Evolutionary conservation across 2,113 vertebrate species (phyloP), one percentile per base, ranked within the genome.

Genomic region (Rhinoptilus africanus): DNA sequence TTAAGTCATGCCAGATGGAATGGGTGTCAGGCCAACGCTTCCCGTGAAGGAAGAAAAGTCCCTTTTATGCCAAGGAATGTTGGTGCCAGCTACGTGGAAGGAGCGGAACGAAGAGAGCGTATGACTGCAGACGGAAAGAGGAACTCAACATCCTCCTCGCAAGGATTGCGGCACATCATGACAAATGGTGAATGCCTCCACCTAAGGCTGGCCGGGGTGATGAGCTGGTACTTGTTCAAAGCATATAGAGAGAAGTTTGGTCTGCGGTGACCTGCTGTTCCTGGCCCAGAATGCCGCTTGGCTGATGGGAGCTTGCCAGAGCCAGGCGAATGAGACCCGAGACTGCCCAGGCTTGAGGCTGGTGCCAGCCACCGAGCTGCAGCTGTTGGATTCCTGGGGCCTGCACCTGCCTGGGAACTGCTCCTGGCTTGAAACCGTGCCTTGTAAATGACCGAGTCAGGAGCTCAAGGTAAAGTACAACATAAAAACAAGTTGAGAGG

Each of bases 1-100:
- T 47, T 71, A 48, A 28, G 56, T 50, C 39, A n/a, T 26, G 50
- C 72, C 93, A 85, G 87, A 78, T 90, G 82, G 88, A 66, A n/a
- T 5, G 27, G 8, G 18, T 62, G 56, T 72, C 75, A 59, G 62
- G 86, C 66, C 84, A 93, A 12, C 3, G 3, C 39, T 74, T 87
- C 45, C 47, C 28, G 4, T 10, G 21, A 57, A 56, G 54, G 28
- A 43, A 11, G 34, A 66, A 59, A 63, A 2, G 27, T 20, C 7
- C 5, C 21, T 37, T 41, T 71, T 16, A 35, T 23, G 63, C 16
- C 27, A 47, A 43, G 78, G 43, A 82, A 54, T 27, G 0, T 8
- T 48, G 54, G 14, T 63, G 69, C 85, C 85, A 73, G 72, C 18
- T 35, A 19, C 19, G 10, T 10, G 37, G 30, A 64, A 28, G 34